Evolutionary conservation across 1,140 invertebrate genomes (phyloP), one percentile per base, ranked within the genome.

Genomic region (Gryon sp.): DNA sequence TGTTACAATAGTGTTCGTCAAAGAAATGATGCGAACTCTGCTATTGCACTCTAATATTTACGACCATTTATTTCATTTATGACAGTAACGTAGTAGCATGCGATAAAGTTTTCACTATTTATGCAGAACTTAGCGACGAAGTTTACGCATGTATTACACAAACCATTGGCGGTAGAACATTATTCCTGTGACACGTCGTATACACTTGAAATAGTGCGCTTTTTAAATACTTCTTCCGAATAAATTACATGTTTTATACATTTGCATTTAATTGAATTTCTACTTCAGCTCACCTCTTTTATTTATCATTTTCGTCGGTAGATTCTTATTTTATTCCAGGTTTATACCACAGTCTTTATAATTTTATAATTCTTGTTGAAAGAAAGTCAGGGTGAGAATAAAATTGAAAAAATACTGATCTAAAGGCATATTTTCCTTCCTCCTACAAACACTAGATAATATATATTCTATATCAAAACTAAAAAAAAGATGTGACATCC

Each of bases 191-290:
- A 70, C 52, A 38, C 55, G 46, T 60, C 52, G 50, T 60, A 36
- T 57, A 65, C 48, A 30, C 38, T 52, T 74, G 66, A 65, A 74
- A 74, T 74, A 65, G 60, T 34, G 52, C 14, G 16, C 43, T 74
- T 74, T 72, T 74, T 65, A 74, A 65, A 74, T 65, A 60, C 60
- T 74, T 74, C 36, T 59, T 32, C 11, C 28, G 45, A 74, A 74
- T 66, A 74, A 74, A 74, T 66, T 74, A 66, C 62, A 45, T 26
- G 70, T 38, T 60, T 66, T 66, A 45, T 60, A 52, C 62, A 60
- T 74, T 74, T 66, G 62, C 70, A 66, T 66, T 74, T 66, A 74
- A 66, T 66, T 74, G 52, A 74, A 66, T 74, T 74, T 65, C 45
- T 60, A 28, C 50, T 48, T 14, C 40, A 38, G 38, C 55, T 18